Conservation (phyloP, 2,888 invertebrate species). For the Volucella inanis region DNA sequence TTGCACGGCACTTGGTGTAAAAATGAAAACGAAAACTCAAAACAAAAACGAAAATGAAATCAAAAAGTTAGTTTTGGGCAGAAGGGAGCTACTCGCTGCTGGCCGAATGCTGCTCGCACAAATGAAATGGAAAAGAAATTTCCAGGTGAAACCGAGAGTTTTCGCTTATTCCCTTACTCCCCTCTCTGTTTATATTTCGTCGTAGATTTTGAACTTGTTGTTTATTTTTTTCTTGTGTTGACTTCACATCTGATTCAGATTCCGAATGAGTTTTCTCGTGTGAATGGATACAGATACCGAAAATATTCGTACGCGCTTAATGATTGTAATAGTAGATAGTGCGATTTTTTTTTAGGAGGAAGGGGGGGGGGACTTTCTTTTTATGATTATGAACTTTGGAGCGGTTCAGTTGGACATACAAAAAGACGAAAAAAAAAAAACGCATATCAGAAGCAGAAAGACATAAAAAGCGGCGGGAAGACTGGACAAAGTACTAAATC, state of each 20-base stretch:
- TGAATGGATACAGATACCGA: slow-evolving; percentile 55
- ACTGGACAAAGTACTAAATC: slow-evolving; percentile 16
- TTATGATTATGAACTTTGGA: slow-evolving; percentile 28
- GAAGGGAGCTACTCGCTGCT: neutral
- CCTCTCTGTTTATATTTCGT: slow-evolving; percentile 16
- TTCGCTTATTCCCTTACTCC: slow-evolving; percentile 18
- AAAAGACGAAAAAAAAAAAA: neutral
- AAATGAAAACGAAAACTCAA: slow-evolving; percentile 66
- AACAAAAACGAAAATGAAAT: neutral
- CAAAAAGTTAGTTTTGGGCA: too few relatives aligned
- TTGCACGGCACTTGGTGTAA: slow-evolving; percentile 54
- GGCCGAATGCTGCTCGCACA: slow-evolving; percentile 14
- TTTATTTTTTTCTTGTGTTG: slow-evolving; percentile 23
- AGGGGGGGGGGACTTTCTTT: slow-evolving; percentile 63
- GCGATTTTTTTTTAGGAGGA: slow-evolving; percentile 10
- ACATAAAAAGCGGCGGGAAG: neutral
- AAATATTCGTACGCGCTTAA: neutral
- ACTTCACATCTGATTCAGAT: slow-evolving; percentile 58
- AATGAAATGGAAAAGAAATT: slow-evolving; percentile 74
- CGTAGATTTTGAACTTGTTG: slow-evolving; percentile 9
- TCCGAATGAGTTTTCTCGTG: slow-evolving; percentile 56
- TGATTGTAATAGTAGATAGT: slow-evolving; percentile 24
- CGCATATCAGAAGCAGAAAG: neutral
- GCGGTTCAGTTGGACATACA: slow-evolving; percentile 33
- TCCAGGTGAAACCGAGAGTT: slow-evolving; percentile 74